These are phyloP conservation scores for Megaceryle torquata DNA, from an alignment of 2,113 vertebrate genomes.

Conservation along the genomic window DNA sequence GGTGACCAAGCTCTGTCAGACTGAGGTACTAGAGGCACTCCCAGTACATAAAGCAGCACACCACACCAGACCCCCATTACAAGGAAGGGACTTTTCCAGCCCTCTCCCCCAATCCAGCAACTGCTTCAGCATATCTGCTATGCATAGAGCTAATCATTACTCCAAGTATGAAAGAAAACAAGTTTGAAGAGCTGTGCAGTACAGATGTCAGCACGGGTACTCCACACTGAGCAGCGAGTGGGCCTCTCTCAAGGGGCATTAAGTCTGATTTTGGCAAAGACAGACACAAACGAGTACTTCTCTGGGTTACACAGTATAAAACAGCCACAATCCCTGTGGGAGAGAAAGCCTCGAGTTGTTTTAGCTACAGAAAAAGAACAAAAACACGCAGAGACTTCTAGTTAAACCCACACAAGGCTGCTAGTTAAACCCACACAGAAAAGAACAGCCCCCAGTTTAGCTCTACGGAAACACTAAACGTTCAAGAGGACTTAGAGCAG, in stretches of 20 bases:
- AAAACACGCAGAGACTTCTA: neutral
- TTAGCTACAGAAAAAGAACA: neutral
- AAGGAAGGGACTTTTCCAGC: neutral
- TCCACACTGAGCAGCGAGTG: fast-evolving
- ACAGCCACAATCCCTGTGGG: neutral
- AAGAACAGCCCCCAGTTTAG: neutral
- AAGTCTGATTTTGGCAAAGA: neutral
- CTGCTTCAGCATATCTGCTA: neutral
- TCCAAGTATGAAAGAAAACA: neutral
- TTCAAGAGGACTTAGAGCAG: neutral
- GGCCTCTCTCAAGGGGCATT: fast-evolving
- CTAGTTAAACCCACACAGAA: neutral
- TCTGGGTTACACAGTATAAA: neutral
- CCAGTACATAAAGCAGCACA: neutral
- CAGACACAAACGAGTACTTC: neutral
- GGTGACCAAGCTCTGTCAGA: neutral
- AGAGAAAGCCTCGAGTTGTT: neutral
- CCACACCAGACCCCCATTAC: fast-evolving
- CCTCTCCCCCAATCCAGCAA: neutral
- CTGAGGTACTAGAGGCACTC: neutral
- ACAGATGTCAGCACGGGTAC: fast-evolving
- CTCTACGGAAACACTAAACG: neutral
- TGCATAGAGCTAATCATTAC: neutral
- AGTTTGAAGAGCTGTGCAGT: neutral
- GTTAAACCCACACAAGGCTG: slow-evolving; percentile 20